Evolutionary conservation across 1,140 invertebrate species (phyloP).

Genomic region (Ctenoplectra terminalis): DNA sequence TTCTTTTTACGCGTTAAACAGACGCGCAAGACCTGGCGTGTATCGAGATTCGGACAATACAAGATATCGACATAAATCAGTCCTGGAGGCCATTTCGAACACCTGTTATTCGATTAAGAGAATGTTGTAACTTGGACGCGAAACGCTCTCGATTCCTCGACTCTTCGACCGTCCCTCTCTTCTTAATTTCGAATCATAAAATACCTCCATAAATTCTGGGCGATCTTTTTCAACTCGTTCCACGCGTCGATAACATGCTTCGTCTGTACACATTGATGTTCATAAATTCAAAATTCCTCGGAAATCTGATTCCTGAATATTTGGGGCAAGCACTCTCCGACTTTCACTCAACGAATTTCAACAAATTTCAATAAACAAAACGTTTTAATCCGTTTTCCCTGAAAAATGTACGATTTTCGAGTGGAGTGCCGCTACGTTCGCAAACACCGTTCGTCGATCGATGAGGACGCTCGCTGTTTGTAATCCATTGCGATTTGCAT

Average conservation of each 20-base stretch:
- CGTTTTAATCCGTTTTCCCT: not conserved
- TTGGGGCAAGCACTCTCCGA: not conserved
- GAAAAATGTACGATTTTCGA: conserved; percentile 1
- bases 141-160: not conserved
- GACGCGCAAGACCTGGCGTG: too few species aligned
- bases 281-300: not conserved
- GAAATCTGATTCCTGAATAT: not conserved
- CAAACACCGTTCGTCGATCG: conserved; percentile 8
- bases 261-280: not conserved
- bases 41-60: not conserved
- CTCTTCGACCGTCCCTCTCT: not conserved
- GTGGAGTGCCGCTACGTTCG: too few species aligned
- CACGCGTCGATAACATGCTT: not conserved
- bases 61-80: conserved; percentile 6
- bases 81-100: not conserved
- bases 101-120: conserved; percentile 25
- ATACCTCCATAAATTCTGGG: too few species aligned
- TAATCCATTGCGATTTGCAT: too few species aligned
- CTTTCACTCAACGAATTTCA: not conserved
- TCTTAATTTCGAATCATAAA: not conserved
- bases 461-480: too few species aligned
- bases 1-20: not conserved
- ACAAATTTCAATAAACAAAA: not conserved
- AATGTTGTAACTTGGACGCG: not conserved
- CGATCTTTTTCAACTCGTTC: too few species aligned